These are phyloP conservation scores for Chouioia cunea DNA, from an alignment of 2,888 invertebrate genomes.

Conservation along the genomic window DNA sequence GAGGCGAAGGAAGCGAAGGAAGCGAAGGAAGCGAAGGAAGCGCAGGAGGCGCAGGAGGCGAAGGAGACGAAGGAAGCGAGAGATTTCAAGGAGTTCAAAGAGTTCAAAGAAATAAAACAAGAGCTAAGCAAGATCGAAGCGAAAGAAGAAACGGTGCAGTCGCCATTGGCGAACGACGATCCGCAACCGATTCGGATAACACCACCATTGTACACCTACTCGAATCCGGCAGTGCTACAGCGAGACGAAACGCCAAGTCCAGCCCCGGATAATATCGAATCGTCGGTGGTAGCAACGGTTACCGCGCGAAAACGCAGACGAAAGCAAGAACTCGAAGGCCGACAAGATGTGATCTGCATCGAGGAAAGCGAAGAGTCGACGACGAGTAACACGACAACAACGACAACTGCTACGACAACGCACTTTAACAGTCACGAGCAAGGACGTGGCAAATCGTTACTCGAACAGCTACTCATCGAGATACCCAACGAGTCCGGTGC, in stretches of 20 bases:
- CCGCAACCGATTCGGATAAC: conserved; percentile 80
- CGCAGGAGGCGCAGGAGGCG: too few relatives aligned
- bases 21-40: too few relatives aligned
- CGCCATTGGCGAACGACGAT: conserved; percentile 68
- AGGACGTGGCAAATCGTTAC: conserved; percentile 68
- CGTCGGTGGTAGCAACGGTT: conserved; percentile 49
- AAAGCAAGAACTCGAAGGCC: conserved; percentile 66
- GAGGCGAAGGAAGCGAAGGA: too few relatives aligned
- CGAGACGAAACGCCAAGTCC: conserved; percentile 70
- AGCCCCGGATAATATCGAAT: conserved; percentile 63
- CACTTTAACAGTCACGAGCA: conserved; percentile 64
- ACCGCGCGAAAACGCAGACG: conserved; percentile 61
- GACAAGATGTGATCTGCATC: conserved; percentile 66
- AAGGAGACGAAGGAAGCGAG: conserved; percentile 59
- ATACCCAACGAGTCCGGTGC: conserved; percentile 75
- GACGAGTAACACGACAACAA: too few relatives aligned
- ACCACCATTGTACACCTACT: conserved; percentile 83
- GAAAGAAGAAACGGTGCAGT: conserved; percentile 60
- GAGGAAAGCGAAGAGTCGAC: conserved; percentile 62
- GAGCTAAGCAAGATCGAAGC: conserved; percentile 37
- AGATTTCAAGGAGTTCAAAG: conserved; percentile 62
- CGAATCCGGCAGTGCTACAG: conserved; percentile 77
- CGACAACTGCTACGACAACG: conserved; percentile 15
- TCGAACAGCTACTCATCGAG: conserved; percentile 87
- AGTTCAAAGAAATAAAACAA: conserved; percentile 49